Evolutionary conservation across 2,888 invertebrate species (phyloP).

Genomic region (Nymphalis urticae): DNA sequence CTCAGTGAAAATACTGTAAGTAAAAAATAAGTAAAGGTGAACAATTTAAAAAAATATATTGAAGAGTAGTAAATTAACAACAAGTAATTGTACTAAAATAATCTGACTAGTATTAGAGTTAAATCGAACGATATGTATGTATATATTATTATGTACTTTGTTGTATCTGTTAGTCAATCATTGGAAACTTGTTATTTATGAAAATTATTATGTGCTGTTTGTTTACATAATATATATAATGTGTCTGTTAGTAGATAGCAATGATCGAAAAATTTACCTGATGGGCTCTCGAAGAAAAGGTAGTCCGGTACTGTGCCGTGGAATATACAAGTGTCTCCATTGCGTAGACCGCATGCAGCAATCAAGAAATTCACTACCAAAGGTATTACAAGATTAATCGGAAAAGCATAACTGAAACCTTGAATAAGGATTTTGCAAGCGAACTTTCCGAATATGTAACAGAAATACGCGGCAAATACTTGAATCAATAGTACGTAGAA

Average conservation of each 20-base stretch:
- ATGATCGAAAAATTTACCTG: constrained; percentile 61
- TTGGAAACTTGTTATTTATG: no score
- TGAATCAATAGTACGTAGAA: constrained; percentile 90
- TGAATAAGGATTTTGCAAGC: constrained; percentile 98
- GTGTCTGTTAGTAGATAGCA: no score
- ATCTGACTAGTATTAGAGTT: no score
- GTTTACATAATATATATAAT: no score
- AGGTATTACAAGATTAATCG: constrained; percentile 95
- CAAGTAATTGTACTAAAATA: no score
- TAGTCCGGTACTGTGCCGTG: constrained; percentile 92
- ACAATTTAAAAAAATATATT: no score
- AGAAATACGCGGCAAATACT: constrained; percentile 90
- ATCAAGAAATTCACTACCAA: constrained; percentile 93
- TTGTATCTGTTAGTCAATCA: no score
- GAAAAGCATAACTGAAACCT: constrained; percentile 98
- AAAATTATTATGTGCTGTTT: no score
- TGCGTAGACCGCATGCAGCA: constrained; percentile 92
- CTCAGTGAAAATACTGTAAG: constrained; percentile 86
- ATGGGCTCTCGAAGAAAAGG: constrained; percentile 95
- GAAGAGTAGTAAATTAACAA: no score
- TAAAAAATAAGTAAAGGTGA: constrained; percentile 37
- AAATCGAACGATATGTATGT: no score
- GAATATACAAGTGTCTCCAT: constrained; percentile 93
- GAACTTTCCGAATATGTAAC: constrained; percentile 96
- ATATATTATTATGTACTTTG: not conserved